Conservation (phyloP, 2,888 invertebrate species). For the Pomacea canaliculata region DNA sequence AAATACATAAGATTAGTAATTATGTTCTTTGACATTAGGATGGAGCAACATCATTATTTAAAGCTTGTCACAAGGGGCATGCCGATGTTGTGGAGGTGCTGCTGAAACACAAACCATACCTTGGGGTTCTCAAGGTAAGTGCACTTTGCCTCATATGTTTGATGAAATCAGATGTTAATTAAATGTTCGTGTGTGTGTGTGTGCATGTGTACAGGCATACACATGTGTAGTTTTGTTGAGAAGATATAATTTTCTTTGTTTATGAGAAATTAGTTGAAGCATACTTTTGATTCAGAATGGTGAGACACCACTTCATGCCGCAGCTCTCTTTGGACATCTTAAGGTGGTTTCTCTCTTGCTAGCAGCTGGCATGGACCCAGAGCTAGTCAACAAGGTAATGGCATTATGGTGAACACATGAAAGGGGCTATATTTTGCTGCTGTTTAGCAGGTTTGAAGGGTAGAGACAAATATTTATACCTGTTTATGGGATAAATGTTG, state of each 20-base stretch:
- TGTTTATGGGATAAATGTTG: too few species aligned
- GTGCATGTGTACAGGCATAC: not conserved
- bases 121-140: slow-evolving; percentile 81
- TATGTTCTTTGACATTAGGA: slow-evolving; percentile 60
- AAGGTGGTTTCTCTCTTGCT: slow-evolving; percentile 83
- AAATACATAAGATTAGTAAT: not conserved
- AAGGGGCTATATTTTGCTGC: too few species aligned
- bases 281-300: slow-evolving; percentile 79
- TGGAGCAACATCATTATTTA: slow-evolving; percentile 86
- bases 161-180: too few species aligned
- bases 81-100: slow-evolving; percentile 84
- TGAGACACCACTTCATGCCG: slow-evolving; percentile 91
- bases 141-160: too few species aligned
- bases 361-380: slow-evolving; percentile 79
- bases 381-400: slow-evolving; percentile 79
- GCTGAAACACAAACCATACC: slow-evolving; percentile 73
- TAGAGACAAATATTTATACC: too few species aligned
- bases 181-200: too few species aligned
- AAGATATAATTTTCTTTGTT: too few species aligned
- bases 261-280: too few species aligned
- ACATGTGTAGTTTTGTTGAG: too few species aligned
- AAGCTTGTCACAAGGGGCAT: slow-evolving; percentile 95
- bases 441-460: too few species aligned
- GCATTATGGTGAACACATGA: not conserved
- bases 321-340: slow-evolving; percentile 88